These are phyloP conservation scores for Phaetusa simplex DNA, from an alignment of 2,113 vertebrate species.

Conservation along the genomic window DNA sequence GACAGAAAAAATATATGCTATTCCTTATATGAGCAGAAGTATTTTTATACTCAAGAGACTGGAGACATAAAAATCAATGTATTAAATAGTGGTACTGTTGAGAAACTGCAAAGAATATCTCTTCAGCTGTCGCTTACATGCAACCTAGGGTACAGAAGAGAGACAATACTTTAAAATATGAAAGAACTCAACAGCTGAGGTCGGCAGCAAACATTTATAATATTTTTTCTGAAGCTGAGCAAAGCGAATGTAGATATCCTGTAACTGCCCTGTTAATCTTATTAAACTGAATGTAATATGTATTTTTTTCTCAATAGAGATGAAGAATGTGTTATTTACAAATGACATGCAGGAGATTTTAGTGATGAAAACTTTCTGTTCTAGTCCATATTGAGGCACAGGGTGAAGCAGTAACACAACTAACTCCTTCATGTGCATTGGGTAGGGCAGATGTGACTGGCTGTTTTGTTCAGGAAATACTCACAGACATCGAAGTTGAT, in stretches of 20 bases:
- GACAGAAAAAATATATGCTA: neutral
- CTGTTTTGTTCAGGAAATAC: neutral
- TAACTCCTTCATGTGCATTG: neutral
- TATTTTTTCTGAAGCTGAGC: neutral
- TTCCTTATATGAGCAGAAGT: neutral
- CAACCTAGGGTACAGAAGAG: neutral
- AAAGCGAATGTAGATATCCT: neutral
- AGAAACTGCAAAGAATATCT: neutral
- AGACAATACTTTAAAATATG: neutral
- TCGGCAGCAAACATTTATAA: neutral
- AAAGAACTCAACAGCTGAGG: neutral
- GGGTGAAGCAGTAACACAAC: neutral
- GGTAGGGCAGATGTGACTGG: neutral
- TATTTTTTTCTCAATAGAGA: neutral
- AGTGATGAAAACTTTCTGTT: neutral
- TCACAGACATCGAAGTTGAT: neutral
- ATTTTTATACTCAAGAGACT: neutral
- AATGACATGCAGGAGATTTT: neutral
- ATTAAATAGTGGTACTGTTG: neutral
- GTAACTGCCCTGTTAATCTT: neutral
- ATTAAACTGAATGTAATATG: neutral
- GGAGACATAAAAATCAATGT: neutral
- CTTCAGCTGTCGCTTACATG: neutral
- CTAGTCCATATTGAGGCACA: neutral
- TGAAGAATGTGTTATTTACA: neutral